phyloP scores from a whole-genome alignment of 2,888 invertebrate genomes.

The Anoncus sp. region DNA sequence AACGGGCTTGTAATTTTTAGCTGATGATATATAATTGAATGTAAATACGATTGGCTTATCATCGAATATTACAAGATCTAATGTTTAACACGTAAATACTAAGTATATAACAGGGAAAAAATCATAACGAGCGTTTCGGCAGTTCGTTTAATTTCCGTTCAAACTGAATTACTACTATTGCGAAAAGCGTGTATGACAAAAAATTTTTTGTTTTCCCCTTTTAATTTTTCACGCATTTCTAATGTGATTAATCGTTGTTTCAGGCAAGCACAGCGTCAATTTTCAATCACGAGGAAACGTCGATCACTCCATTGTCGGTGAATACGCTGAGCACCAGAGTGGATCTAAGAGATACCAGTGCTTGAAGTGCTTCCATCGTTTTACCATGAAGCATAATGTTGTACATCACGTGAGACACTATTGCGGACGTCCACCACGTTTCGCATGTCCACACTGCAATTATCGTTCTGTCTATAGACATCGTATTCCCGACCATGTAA shows the following conservation, averaged over 20 bases:
- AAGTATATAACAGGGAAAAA: too few species aligned
- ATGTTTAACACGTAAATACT: too few species aligned
- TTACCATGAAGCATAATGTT: conserved; percentile 69
- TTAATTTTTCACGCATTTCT: conserved; percentile 12
- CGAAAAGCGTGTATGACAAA: not conserved
- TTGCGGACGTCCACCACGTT: conserved; percentile 78
- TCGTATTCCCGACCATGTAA: conserved; percentile 18
- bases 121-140: too few species aligned
- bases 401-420: conserved; percentile 77
- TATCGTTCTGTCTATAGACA: conserved; percentile 63
- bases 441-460: conserved; percentile 76
- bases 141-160: too few species aligned
- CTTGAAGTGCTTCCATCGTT: conserved; percentile 68
- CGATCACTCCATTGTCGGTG: not conserved
- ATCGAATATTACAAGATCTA: too few species aligned
- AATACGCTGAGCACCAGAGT: conserved; percentile 7
- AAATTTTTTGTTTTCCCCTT: not conserved
- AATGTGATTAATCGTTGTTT: conserved; percentile 31
- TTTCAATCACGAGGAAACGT: not conserved
- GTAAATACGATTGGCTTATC: too few species aligned
- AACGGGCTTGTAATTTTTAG: too few species aligned
- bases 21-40: too few species aligned
- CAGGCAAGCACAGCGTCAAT: conserved; percentile 33
- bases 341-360: conserved; percentile 66
- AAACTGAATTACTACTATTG: not conserved